Conservation (phyloP, 2,797 vertebrate species). For the Enteromius thamalakanensis region DNA sequence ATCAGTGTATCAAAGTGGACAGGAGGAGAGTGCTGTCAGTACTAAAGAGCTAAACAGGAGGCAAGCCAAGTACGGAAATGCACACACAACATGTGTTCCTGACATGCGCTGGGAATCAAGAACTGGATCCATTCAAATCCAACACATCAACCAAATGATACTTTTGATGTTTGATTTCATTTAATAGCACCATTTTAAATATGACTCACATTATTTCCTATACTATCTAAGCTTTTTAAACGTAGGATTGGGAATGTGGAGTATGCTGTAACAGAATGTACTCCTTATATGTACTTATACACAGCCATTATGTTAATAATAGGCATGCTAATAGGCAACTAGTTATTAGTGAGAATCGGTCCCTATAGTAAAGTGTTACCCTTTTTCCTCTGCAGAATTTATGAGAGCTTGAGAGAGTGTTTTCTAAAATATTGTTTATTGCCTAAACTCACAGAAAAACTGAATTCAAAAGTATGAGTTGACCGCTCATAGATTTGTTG, state of each 20-base stretch:
- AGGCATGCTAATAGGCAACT: background rate
- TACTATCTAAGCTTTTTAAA: background rate
- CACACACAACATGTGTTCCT: slow-evolving; percentile 14
- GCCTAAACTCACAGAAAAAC: background rate
- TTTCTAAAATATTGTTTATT: background rate
- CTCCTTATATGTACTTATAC: too few species aligned
- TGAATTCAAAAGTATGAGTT: background rate
- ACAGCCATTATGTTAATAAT: background rate
- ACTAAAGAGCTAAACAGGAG: slow-evolving; percentile 33
- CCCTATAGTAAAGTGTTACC: background rate
- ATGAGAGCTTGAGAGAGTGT: background rate
- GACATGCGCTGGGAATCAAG: background rate
- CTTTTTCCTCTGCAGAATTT: background rate
- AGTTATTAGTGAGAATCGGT: background rate
- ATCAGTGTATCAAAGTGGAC: slow-evolving; percentile 48
- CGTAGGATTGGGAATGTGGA: background rate
- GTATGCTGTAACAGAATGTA: background rate
- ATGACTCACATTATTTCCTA: background rate
- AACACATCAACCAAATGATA: background rate
- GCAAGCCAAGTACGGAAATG: slow-evolving; percentile 14
- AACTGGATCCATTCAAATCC: background rate
- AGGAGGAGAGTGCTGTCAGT: slow-evolving; percentile 37
- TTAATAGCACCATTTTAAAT: background rate
- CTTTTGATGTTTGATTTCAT: background rate
- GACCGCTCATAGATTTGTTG: background rate